These are phyloP conservation scores for Limnephilus rhombicus DNA, from an alignment of 2,888 invertebrate species.

Conservation along the genomic window DNA sequence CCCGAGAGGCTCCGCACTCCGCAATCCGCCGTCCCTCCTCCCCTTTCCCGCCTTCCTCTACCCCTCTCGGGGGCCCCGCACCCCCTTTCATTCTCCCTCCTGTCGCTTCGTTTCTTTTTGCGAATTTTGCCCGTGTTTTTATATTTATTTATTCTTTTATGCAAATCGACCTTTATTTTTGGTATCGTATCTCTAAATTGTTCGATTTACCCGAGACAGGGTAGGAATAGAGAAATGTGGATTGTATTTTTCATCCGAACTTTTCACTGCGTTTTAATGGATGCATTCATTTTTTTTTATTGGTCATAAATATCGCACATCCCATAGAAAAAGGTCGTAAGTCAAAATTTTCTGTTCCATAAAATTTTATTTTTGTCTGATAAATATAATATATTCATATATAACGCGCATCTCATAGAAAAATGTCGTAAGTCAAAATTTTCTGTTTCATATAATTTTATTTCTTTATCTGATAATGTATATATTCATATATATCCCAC, in stretches of 20 bases:
- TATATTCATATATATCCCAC: too few species aligned
- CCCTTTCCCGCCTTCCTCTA: background rate
- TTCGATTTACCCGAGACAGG: conserved; percentile 12
- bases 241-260: background rate
- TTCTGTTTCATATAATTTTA: too few species aligned
- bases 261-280: background rate
- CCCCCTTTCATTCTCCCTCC: background rate
- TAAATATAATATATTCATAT: too few species aligned
- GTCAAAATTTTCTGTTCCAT: too few species aligned
- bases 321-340: too few species aligned
- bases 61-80: background rate
- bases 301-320: background rate
- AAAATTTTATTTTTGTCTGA: too few species aligned
- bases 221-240: background rate
- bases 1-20: conserved; percentile 14
- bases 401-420: too few species aligned
- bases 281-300: background rate
- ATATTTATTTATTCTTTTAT: conserved; percentile 60
- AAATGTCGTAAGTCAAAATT: too few species aligned
- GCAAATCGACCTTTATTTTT: conserved; percentile 59
- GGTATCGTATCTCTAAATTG: conserved; percentile 45
- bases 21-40: background rate
- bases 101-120: conserved; percentile 42
- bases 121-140: conserved; percentile 52
- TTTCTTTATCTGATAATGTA: too few species aligned